Conservation (phyloP, 2,888 invertebrate species). For the Microplitis deprimator region DNA sequence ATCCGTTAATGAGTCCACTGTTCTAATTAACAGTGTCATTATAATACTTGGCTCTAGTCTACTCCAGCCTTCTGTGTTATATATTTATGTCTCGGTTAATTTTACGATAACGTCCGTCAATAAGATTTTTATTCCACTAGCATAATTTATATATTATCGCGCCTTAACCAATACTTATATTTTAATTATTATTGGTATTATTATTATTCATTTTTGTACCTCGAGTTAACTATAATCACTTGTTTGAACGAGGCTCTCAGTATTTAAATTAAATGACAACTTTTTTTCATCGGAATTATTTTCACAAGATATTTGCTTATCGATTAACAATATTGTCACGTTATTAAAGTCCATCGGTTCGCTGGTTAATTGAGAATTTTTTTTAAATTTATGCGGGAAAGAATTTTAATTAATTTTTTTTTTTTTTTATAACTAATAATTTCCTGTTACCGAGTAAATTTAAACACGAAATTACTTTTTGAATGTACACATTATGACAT, state of each 20-base stretch:
- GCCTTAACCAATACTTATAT: background rate
- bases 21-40: conserved; percentile 41
- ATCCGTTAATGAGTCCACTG: conserved; percentile 39
- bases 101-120: conserved; percentile 33
- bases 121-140: background rate
- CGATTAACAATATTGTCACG: background rate
- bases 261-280: background rate
- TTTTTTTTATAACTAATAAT: background rate
- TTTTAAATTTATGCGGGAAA: background rate
- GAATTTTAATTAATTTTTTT: background rate
- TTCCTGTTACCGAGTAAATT: background rate
- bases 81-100: background rate
- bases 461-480: background rate
- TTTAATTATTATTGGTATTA: background rate
- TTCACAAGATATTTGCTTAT: background rate
- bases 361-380: background rate
- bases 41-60: conserved; percentile 29
- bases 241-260: background rate
- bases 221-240: background rate
- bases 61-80: conserved; percentile 4
- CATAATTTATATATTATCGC: background rate
- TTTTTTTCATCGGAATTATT: background rate
- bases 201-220: background rate
- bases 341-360: background rate
- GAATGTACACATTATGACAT: background rate